Evolutionary conservation across 2,113 vertebrate genomes (phyloP), one percentile per base, ranked within the genome.

Genomic region (Romanogobio albipinnatus): DNA sequence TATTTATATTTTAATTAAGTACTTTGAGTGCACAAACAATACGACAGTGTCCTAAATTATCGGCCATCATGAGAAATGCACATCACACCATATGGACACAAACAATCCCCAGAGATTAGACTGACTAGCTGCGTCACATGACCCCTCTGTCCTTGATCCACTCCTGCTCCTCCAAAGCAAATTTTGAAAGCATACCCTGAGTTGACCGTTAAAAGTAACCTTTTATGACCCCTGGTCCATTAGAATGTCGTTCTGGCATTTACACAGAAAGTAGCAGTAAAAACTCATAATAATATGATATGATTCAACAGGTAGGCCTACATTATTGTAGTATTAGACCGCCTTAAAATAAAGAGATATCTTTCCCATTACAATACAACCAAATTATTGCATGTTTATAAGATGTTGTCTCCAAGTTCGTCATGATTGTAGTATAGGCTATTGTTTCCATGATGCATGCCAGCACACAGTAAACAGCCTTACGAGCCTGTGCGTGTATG

Each of bases 91-190:
- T 94, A 95, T 93, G 94, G 94, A 91, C 87, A 59, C 81, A 11
- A 90, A 92, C 92, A 94, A 94, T 94, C 94, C 93, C 90, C 79
- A 62, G 45, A 92, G 94, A 94, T 94, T 94, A 94, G 89, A 89
- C 91, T 90, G 75, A 81, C 89, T 88, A 91, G 76, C 76, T 88
- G 89, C 13, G 85, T 94, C 92, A 93, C 90, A 80, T 87, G 89
- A 43, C 86, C 85, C 87, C 86, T 87, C 88, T 89, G 89, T 84
- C 86, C 85, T 80, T 71, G 59, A 86, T 83, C 74, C 47, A 17
- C 81, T 83, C 64, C 64, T 51, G 33, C 81, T 83, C 64, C 64
- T 61, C 43, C 53, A 58, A 24, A 45, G n/a, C 26, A 76, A 84
- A 14, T 56, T 73, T 47, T 58, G 19, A 61, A 80, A 66, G 24